Base-by-base conservation (phyloP, 2,113 vertebrate species). In the Silurus asotus region DNA sequence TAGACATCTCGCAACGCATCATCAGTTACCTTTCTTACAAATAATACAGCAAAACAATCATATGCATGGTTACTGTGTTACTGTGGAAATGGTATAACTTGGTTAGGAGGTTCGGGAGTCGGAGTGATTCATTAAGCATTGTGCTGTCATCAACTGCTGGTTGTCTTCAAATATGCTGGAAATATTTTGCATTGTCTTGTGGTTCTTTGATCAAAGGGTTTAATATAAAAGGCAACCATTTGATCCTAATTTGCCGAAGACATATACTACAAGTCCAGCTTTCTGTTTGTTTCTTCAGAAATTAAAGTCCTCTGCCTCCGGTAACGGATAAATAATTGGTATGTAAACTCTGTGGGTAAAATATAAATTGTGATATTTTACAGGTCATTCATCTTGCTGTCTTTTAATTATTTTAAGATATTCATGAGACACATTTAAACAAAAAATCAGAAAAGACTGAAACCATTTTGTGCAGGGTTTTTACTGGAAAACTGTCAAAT, bases 21-120 rank as follows among this genome's bases (percentile, higher is more conserved):
- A 94, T 94, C 19, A 89, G 90, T 55, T 98, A 95, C 92, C 96
- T 99, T 20, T 95, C 93, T 49, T 96, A 96, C 89, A 88, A 93
- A 84, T 95, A 90, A 94, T 82, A 55, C 55, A 15, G 62, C 48
- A 4, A 15, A 70, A 13, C 8, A 56, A 14, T 0, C 11, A 15
- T 20, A 55, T 70, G 8, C 10, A 0, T 51, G 9, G 37, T 25
- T 61, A 59, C 19, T 59, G 23, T 67, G 51, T 75, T 58, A 20
- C 3, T 72, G 17, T 58, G 81, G 56, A 55, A 69, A 69, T 0
- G 3, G 3, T 15, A 25, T 6, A 10, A 80, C 56, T 48, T 62
- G 55, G 28, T 48, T 45, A 48, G 6, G 8, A 75, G 19, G 48
- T 23, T 53, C 45, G 49, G 11, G 25, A 37, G 67, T 8, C 28